phyloP scores from a whole-genome alignment of 2,888 invertebrate species.

The Cataglyphis rosenhaueri region DNA sequence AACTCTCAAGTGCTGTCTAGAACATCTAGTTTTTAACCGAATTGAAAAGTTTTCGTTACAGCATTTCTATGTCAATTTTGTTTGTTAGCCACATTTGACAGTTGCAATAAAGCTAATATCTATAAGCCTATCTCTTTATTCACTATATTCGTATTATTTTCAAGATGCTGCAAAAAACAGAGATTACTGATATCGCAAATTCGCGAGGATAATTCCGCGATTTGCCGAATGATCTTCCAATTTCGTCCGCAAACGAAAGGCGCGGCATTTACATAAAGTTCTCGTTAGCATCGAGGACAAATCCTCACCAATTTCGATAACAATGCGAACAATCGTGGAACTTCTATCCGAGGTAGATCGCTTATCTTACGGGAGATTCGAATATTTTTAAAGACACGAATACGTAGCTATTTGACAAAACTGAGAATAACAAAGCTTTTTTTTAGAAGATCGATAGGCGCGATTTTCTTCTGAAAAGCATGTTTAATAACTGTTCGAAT shows the following conservation, averaged over 20 bases:
- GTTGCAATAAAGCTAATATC: not conserved
- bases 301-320: slow-evolving; percentile 56
- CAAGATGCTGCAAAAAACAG: not conserved
- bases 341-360: slow-evolving; percentile 32
- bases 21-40: slow-evolving; percentile 28
- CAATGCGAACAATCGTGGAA: slow-evolving; percentile 55
- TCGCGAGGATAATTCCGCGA: slow-evolving; percentile 14
- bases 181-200: slow-evolving; percentile 7
- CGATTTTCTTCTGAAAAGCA: not conserved
- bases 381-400: slow-evolving; percentile 30
- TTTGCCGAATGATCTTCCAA: slow-evolving; percentile 25
- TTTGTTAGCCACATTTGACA: slow-evolving; percentile 2
- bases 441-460: not conserved
- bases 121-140: not conserved
- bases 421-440: slow-evolving; percentile 43
- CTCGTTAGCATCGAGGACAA: slow-evolving; percentile 60
- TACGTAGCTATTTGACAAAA: slow-evolving; percentile 28
- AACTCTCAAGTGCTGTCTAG: slow-evolving; percentile 33
- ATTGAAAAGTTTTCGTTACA: not conserved
- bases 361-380: not conserved
- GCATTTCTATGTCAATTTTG: not conserved
- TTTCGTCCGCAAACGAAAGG: slow-evolving; percentile 28
- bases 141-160: not conserved
- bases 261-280: slow-evolving; percentile 64
- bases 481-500: slow-evolving; percentile 45